Evolutionary conservation across 2,797 vertebrate species (phyloP).

Genomic region (Hozukius guyotensis): DNA sequence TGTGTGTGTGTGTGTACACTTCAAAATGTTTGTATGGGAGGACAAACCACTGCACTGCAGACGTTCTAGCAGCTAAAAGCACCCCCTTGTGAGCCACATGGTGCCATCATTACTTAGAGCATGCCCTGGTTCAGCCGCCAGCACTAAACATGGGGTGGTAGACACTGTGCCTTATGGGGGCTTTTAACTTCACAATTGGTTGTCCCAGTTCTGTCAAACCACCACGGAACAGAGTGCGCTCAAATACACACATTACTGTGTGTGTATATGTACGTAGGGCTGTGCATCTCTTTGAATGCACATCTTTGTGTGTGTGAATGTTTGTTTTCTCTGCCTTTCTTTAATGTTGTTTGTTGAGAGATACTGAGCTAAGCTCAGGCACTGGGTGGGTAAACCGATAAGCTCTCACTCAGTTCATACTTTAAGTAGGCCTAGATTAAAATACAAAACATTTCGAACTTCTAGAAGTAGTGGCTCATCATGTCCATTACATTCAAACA

Average conservation of each 20-base stretch:
- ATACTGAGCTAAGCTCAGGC: neutral
- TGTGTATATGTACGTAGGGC: neutral
- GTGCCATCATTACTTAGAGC: constrained; percentile 70
- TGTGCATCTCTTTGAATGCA: constrained; percentile 23
- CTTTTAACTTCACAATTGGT: constrained; percentile 74
- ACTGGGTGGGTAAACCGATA: constrained; percentile 14
- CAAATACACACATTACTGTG: constrained; percentile 35
- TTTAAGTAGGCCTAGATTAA: neutral
- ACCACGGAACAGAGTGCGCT: constrained; percentile 29
- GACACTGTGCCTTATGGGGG: constrained; percentile 64
- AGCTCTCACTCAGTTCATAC: neutral
- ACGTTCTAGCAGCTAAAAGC: constrained; percentile 49
- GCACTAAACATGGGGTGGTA: constrained; percentile 60
- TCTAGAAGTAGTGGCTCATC: neutral
- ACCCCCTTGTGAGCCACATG: constrained; percentile 61
- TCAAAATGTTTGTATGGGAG: constrained; percentile 15
- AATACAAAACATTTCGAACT: neutral
- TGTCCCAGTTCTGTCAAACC: constrained; percentile 76
- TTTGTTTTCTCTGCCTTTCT: constrained; percentile 36
- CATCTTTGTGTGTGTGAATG: constrained; percentile 12
- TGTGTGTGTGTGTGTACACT: neutral
- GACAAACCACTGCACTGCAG: constrained; percentile 47
- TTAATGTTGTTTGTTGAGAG: constrained; percentile 47
- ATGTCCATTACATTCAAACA: neutral
- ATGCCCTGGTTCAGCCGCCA: constrained; percentile 53